phyloP scores from a whole-genome alignment of 2,888 invertebrate species.

The Lapara coniferarum region DNA sequence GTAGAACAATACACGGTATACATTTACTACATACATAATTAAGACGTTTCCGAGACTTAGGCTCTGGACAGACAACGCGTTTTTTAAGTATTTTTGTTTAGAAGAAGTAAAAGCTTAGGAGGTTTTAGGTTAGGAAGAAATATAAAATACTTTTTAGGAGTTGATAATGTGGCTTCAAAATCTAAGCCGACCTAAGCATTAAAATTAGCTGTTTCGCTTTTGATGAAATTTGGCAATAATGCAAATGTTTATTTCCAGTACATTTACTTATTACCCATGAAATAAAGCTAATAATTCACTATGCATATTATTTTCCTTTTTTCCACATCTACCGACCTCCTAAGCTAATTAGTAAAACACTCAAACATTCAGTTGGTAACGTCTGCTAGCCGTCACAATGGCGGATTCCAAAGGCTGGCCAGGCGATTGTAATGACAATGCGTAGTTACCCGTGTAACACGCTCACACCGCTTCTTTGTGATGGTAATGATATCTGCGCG shows the following conservation, averaged over 20 bases:
- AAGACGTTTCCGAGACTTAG: conserved; percentile 6
- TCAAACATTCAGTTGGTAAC: conserved; percentile 2
- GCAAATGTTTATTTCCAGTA: too few species aligned
- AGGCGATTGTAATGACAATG: conserved; percentile 60
- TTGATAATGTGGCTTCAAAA: too few species aligned
- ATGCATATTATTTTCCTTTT: too few species aligned
- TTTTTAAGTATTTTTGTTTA: too few species aligned
- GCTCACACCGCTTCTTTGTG: conserved; percentile 59
- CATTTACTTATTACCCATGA: too few species aligned
- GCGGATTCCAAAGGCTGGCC: conserved; percentile 45
- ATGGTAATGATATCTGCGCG: conserved; percentile 64
- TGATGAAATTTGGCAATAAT: too few species aligned
- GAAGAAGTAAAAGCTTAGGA: too few species aligned
- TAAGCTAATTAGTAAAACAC: neutral
- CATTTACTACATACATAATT: conserved; percentile 21
- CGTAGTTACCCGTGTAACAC: conserved; percentile 65
- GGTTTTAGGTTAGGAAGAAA: too few species aligned
- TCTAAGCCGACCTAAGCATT: too few species aligned
- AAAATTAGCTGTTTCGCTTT: too few species aligned
- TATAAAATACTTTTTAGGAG: too few species aligned
- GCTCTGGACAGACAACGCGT: neutral
- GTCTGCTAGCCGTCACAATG: conserved; percentile 18
- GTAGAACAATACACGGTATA: conserved; percentile 6
- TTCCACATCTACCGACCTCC: neutral
- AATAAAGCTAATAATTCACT: too few species aligned